Base-by-base conservation (phyloP, 2,113 vertebrate species). In the Dascyllus trimaculatus region DNA sequence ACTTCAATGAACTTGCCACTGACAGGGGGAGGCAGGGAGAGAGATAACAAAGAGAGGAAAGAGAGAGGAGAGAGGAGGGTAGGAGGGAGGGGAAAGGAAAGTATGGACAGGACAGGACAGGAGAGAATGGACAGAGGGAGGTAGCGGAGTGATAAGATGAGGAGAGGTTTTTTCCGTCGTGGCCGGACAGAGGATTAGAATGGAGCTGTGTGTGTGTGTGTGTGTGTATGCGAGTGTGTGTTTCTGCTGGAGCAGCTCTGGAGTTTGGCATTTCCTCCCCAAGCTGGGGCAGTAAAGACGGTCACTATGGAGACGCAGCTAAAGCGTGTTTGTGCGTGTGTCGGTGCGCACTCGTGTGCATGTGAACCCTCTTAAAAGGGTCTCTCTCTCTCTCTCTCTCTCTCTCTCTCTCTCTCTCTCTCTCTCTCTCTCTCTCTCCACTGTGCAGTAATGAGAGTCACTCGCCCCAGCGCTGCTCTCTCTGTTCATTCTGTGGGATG, bases 261-360 rank as follows among this genome's bases (percentile, higher is more conserved):
- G 63, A 79, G 87, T 89, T 71, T 90, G 84, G 85, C 75, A 89
- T 91, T 93, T 91, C 88, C 87, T 87, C 81, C 77, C 78, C 64
- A 61, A 84, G 75, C 83, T 35, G 60, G 73, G 70, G 67, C 57
- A 83, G 72, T 61, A 53, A 57, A 75, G 58, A 66, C 2, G n/a
- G 76, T 92, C 82, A 52, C 91, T 84, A 91, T 93, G 93, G 91
- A 85, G 77, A 93, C 86, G 11, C 65, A 60, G 80, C 71, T 70
- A 72, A 72, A 85, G 80, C 59, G 79, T 73, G 82, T 78, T 60
- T 79, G 71, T 88, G 75, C 40, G 60, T 82, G 82, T 83, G 78
- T 80, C 25, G 13, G 56, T 14, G 71, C 14, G 8, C 70, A 58
- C 45, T 57, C 35, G 13, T 81, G 74, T 85, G 81, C 59, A 68